These are phyloP conservation scores for Dinomys branickii DNA, from an alignment of 2,113 vertebrate genomes.

Conservation along the genomic window DNA sequence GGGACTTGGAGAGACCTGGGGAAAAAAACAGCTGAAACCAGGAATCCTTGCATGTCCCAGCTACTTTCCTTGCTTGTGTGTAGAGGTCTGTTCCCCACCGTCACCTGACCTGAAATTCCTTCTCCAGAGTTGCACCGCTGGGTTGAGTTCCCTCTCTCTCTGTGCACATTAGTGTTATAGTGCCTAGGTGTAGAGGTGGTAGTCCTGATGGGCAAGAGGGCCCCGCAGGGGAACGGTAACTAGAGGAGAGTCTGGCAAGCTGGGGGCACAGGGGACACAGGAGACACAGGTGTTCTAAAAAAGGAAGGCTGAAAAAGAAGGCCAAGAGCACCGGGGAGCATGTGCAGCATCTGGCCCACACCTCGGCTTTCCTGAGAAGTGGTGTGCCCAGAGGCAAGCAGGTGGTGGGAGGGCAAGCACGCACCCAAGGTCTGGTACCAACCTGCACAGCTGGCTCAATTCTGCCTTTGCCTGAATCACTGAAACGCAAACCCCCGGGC, in stretches of 20 bases:
- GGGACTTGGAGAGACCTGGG: neutral
- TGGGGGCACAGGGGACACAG: too few relatives aligned
- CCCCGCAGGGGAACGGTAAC: neutral
- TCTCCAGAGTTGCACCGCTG: neutral
- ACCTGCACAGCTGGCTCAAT: conserved; percentile 35
- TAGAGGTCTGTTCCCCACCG: neutral
- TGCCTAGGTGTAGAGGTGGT: conserved; percentile 1
- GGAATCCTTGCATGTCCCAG: neutral
- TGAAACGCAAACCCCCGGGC: neutral
- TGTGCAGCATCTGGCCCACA: conserved; percentile 37
- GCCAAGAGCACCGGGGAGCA: neutral
- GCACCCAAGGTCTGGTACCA: conserved; percentile 25
- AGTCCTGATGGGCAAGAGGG: neutral
- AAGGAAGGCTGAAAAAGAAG: conserved; percentile 1
- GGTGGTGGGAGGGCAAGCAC: conserved; percentile 54
- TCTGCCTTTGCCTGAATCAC: conserved; percentile 23
- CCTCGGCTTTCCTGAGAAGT: conserved; percentile 78
- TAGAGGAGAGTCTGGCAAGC: neutral
- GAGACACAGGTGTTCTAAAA: neutral
- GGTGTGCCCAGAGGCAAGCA: conserved; percentile 69
- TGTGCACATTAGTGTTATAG: neutral
- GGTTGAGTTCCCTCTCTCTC: neutral
- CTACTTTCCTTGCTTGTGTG: neutral
- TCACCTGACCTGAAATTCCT: conserved; percentile 29
- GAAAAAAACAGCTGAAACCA: neutral